phyloP scores from a whole-genome alignment of 2,888 invertebrate genomes.

The Penaeus monodon region DNA sequence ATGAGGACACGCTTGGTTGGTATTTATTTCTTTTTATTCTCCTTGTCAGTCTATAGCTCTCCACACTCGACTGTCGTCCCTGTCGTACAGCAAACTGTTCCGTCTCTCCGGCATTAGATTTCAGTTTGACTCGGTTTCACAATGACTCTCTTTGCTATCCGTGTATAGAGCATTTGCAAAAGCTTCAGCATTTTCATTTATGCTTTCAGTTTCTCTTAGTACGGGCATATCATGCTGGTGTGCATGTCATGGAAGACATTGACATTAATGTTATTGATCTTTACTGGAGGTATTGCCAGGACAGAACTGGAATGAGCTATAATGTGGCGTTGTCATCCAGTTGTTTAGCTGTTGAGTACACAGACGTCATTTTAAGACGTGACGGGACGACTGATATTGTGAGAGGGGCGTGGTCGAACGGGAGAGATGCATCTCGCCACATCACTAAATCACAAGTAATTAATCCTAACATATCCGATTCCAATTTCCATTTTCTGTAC shows the following conservation, averaged over 20 bases:
- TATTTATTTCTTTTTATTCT: too few species aligned
- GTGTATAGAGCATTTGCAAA: not conserved
- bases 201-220: not conserved
- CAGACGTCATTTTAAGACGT: not conserved
- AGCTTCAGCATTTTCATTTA: not conserved
- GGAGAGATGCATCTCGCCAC: not conserved
- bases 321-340: slow-evolving; percentile 3
- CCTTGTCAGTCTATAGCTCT: too few species aligned
- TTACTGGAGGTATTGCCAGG: not conserved
- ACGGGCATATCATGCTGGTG: slow-evolving; percentile 9
- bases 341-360: not conserved
- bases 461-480: not conserved
- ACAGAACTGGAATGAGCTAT: not conserved
- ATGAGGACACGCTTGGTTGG: too few species aligned
- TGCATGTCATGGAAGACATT: not conserved
- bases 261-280: not conserved
- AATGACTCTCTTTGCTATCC: not conserved
- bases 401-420: slow-evolving; percentile 4
- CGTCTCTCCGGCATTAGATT: not conserved
- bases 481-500: not conserved
- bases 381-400: not conserved
- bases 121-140: not conserved
- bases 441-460: too few species aligned
- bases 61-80: too few species aligned
- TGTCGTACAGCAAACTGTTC: not conserved